Conservation (phyloP, 2,797 vertebrate species). For the Sardinella longiceps region DNA sequence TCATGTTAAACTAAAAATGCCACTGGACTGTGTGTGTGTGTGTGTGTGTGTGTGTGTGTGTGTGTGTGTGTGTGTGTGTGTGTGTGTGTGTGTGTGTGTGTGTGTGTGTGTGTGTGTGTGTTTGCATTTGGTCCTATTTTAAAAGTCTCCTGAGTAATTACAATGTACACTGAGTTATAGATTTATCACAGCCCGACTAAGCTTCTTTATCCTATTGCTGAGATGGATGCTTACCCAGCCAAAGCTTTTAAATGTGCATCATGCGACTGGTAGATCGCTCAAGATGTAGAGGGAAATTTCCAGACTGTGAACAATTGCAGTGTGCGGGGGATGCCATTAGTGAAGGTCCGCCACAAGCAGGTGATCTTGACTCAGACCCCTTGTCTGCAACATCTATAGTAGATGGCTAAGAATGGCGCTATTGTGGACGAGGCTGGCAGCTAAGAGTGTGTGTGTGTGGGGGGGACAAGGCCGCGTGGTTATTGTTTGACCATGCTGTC, state of each 20-base stretch:
- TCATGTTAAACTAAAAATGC: no score
- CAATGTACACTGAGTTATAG: background rate
- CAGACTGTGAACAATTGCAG: background rate
- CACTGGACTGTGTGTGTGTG: no score
- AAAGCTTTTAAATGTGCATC: background rate
- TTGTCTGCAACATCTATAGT: background rate
- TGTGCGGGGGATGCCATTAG: background rate
- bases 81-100: no score
- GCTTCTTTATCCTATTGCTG: slow-evolving; percentile 66
- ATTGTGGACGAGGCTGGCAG: background rate
- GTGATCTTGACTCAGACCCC: background rate
- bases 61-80: no score
- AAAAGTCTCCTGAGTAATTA: background rate
- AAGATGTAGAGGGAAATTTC: background rate
- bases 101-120: no score
- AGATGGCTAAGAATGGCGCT: background rate
- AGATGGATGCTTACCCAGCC: slow-evolving; percentile 21
- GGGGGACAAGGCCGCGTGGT: background rate
- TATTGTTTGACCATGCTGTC: background rate
- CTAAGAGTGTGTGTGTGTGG: background rate
- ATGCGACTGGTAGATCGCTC: background rate
- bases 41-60: no score
- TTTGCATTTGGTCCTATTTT: slow-evolving; percentile 62
- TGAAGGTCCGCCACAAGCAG: background rate
- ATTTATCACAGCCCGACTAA: slow-evolving; percentile 67